Percentiles rank a stretch among this genome's conserved stretches.
Conservation (phyloP, 2,113 vertebrate genomes). For the Tupaia tana region DNA sequence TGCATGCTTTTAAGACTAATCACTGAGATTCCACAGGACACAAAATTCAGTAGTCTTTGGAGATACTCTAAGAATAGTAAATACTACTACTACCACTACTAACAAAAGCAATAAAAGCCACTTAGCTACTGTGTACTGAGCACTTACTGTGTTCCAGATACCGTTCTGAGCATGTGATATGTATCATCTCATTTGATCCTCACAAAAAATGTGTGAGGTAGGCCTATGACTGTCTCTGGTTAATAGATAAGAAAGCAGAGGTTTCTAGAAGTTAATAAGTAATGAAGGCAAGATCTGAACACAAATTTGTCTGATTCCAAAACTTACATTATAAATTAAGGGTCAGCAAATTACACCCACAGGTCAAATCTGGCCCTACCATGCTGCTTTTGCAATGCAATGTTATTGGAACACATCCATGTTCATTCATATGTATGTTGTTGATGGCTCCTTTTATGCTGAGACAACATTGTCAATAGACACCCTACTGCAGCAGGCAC, state of each 20-base stretch:
- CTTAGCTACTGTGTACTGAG: neutral
- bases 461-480: neutral
- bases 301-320: slow-evolving; percentile 8
- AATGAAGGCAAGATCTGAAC: neutral
- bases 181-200: neutral
- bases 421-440: neutral
- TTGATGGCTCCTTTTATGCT: neutral
- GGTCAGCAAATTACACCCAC: neutral
- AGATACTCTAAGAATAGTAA: neutral
- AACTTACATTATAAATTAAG: neutral
- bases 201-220: neutral
- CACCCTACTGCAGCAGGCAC: neutral
- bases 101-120: neutral
- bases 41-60: neutral
- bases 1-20: neutral
- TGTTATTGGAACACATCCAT: neutral
- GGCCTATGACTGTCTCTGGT: neutral
- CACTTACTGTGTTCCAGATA: neutral
- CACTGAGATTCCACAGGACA: neutral
- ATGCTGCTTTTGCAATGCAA: neutral
- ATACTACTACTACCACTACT: neutral
- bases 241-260: neutral
- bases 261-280: neutral
- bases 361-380: neutral
- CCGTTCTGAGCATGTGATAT: neutral